Percentiles rank a stretch among this genome's conserved stretches.
Conservation (phyloP, 2,797 vertebrate species). For the Sebastes dallii region DNA sequence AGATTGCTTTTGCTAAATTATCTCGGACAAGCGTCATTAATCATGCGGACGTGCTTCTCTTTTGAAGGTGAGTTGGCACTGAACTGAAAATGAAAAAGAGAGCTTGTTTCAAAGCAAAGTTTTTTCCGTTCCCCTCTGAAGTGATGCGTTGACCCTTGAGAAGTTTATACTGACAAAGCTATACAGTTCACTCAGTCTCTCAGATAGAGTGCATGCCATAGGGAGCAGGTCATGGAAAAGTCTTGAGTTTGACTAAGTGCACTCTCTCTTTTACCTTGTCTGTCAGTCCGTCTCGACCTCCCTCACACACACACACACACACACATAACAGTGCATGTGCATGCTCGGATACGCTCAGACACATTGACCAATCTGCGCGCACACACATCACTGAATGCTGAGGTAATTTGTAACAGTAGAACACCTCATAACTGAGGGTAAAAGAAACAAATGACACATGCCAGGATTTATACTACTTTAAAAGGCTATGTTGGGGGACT, state of each 20-base stretch:
- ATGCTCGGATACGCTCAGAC: constrained; percentile 60
- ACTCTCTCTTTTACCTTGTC: constrained; percentile 71
- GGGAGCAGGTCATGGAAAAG: constrained; percentile 83
- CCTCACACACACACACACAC: constrained; percentile 48
- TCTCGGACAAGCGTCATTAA: constrained; percentile 51
- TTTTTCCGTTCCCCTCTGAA: constrained; percentile 69
- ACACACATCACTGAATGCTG: constrained; percentile 75
- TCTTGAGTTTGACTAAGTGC: constrained; percentile 80
- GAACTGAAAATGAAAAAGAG: constrained; percentile 23
- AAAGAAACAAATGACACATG: constrained; percentile 77
- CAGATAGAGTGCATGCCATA: constrained; percentile 84
- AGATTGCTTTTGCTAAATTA: constrained; percentile 45
- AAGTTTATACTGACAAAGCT: constrained; percentile 80
- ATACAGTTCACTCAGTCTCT: constrained; percentile 74
- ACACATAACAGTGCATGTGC: constrained; percentile 23
- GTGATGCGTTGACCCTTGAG: constrained; percentile 78
- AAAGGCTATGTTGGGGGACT: constrained; percentile 61
- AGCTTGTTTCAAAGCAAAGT: constrained; percentile 54
- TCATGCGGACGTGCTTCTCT: constrained; percentile 38
- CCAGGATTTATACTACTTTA: constrained; percentile 71
- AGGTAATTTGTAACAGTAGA: constrained; percentile 79
- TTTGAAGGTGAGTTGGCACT: constrained; percentile 62
- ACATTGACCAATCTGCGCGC: constrained; percentile 45
- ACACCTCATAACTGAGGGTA: constrained; percentile 66
- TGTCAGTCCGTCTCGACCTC: constrained; percentile 66